Evolutionary conservation across 2,113 vertebrate genomes (phyloP).

Genomic region (Syrmaticus mikado): DNA sequence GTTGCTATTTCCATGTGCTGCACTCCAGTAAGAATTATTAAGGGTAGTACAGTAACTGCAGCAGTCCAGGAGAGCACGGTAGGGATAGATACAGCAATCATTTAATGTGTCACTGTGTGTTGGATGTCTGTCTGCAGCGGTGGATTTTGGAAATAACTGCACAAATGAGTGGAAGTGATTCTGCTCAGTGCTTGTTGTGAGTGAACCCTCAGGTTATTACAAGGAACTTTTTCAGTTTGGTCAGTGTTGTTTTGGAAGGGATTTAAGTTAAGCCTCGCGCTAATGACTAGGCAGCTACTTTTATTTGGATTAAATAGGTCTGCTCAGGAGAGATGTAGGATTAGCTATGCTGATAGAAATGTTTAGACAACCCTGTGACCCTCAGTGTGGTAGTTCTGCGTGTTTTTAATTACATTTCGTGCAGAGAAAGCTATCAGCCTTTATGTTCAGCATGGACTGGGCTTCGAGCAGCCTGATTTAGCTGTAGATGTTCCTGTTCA

Average conservation of each 20-base stretch:
- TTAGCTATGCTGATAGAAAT: not conserved
- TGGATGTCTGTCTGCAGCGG: not conserved
- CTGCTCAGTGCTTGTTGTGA: not conserved
- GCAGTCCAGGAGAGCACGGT: no score
- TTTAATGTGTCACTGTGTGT: no score
- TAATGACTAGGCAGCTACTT: not conserved
- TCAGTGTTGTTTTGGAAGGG: not conserved
- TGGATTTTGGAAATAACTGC: not conserved
- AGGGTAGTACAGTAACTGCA: no score
- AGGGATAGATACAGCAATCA: no score
- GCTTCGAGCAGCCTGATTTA: no score
- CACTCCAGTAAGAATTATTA: not conserved
- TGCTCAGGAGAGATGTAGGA: not conserved
- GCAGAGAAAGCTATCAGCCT: not conserved
- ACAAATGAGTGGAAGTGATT: not conserved
- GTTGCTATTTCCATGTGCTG: not conserved
- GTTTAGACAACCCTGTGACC: not conserved
- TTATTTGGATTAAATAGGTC: not conserved
- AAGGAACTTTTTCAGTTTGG: not conserved
- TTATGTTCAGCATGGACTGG: not conserved
- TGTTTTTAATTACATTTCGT: not conserved
- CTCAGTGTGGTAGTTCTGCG: not conserved
- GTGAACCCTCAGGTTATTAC: not conserved
- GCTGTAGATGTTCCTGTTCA: no score
- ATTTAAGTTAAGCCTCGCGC: not conserved